These are phyloP conservation scores for Drosophila picticornis DNA, from an alignment of 2,888 invertebrate species.

Conservation along the genomic window DNA sequence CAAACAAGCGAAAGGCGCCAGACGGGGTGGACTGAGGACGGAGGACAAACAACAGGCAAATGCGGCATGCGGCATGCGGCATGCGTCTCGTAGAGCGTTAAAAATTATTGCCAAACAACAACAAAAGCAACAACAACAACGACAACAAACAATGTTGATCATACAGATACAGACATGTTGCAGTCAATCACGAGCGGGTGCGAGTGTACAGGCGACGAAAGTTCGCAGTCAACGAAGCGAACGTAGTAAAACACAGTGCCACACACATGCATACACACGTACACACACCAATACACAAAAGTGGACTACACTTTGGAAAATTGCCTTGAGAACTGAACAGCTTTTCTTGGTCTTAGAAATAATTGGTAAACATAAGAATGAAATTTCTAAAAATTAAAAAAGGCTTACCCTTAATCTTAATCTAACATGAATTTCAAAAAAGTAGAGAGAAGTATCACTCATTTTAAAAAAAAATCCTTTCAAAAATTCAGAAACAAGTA, in stretches of 20 bases:
- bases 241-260: conserved; percentile 77
- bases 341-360: background rate
- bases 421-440: no score
- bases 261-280: conserved; percentile 24
- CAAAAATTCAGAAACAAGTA: background rate
- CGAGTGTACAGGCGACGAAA: conserved; percentile 73
- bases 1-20: conserved; percentile 57
- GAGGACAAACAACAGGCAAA: conserved; percentile 49
- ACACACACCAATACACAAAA: conserved; percentile 10
- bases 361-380: background rate
- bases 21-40: background rate
- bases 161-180: conserved; percentile 64
- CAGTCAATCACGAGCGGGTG: conserved; percentile 76
- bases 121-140: conserved; percentile 24
- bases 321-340: background rate
- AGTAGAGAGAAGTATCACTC: no score
- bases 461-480: background rate
- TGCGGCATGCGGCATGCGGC: conserved; percentile 50
- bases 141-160: conserved; percentile 38
- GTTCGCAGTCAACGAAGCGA: conserved; percentile 79
- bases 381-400: background rate
- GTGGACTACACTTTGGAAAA: background rate
- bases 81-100: conserved; percentile 61
- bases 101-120: conserved; percentile 64
- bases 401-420: background rate